Conservation (phyloP, 2,113 vertebrate genomes). For the Triplophysa tibetana region DNA sequence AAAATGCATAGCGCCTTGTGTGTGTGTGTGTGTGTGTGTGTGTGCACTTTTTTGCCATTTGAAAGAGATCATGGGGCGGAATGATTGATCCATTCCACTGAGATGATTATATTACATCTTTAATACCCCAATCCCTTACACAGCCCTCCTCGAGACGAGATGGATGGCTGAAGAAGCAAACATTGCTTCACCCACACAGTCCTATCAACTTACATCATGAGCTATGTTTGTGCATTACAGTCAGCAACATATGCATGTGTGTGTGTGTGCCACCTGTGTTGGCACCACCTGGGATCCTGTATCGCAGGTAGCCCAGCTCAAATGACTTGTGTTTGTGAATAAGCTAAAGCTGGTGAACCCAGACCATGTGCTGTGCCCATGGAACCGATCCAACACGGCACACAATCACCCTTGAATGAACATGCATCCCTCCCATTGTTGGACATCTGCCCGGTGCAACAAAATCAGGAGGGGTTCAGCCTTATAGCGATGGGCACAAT, state of each 20-base stretch:
- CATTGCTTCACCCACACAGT: conserved; percentile 28
- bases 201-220: conserved; percentile 35
- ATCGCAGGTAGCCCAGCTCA: conserved; percentile 24
- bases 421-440: conserved; percentile 25
- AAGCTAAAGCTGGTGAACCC: conserved; percentile 18
- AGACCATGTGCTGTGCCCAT: conserved; percentile 19
- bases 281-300: conserved; percentile 9
- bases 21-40: conserved; percentile 1
- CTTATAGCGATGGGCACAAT: background rate
- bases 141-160: background rate
- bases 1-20: conserved; percentile 30
- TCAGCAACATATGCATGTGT: conserved; percentile 3
- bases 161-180: conserved; percentile 27
- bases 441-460: conserved; percentile 27
- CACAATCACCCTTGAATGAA: conserved; percentile 11
- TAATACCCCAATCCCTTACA: conserved; percentile 30
- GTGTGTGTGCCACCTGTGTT: conserved; percentile 4
- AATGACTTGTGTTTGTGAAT: conserved; percentile 13
- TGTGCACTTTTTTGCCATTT: background rate
- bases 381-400: conserved; percentile 15
- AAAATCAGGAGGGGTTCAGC: conserved; percentile 16
- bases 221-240: conserved; percentile 37
- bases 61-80: conserved; percentile 28
- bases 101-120: conserved; percentile 46
- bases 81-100: conserved; percentile 50